Conservation (phyloP, 1,140 invertebrate genomes). For the Trichogramma pretiosum region DNA sequence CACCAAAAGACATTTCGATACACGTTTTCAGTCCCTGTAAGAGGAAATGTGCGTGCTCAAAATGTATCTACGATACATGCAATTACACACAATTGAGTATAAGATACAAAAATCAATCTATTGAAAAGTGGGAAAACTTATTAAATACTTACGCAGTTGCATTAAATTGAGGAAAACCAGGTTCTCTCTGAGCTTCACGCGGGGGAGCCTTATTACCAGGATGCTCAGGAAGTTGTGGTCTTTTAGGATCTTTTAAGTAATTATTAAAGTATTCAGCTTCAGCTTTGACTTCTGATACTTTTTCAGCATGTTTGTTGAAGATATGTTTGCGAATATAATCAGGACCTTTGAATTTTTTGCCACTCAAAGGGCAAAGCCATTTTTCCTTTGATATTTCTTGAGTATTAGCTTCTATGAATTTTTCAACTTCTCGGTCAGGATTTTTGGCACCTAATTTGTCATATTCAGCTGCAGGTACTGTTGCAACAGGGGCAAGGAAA, state of each 20-base stretch:
- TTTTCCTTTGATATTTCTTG: slow-evolving; percentile 95
- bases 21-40: slow-evolving; percentile 3
- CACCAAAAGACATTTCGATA: neutral
- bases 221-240: slow-evolving; percentile 87
- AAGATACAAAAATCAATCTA: too few relatives aligned
- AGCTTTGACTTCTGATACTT: slow-evolving; percentile 92
- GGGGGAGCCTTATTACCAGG: slow-evolving; percentile 53
- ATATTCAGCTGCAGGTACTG: slow-evolving; percentile 69
- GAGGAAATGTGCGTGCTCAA: neutral
- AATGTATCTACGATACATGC: too few relatives aligned
- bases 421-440: slow-evolving; percentile 76
- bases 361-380: slow-evolving; percentile 96
- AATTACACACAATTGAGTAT: too few relatives aligned
- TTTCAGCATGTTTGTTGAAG: slow-evolving; percentile 93
- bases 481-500: slow-evolving; percentile 66
- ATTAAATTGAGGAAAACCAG: slow-evolving; percentile 41
- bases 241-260: slow-evolving; percentile 89
- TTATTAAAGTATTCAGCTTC: slow-evolving; percentile 98
- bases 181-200: slow-evolving; percentile 36
- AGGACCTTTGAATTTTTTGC: slow-evolving; percentile 98
- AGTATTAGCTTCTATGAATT: slow-evolving; percentile 88
- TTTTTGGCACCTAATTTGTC: slow-evolving; percentile 82
- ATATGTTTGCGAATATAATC: slow-evolving; percentile 99
- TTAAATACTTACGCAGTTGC: slow-evolving; percentile 40
- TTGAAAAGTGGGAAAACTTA: too few relatives aligned